A percentile compares a stretch with the other conserved stretches of the same genome.
Conservation (phyloP, 2,797 vertebrate species). For the Chlorospingus semifuscus region DNA sequence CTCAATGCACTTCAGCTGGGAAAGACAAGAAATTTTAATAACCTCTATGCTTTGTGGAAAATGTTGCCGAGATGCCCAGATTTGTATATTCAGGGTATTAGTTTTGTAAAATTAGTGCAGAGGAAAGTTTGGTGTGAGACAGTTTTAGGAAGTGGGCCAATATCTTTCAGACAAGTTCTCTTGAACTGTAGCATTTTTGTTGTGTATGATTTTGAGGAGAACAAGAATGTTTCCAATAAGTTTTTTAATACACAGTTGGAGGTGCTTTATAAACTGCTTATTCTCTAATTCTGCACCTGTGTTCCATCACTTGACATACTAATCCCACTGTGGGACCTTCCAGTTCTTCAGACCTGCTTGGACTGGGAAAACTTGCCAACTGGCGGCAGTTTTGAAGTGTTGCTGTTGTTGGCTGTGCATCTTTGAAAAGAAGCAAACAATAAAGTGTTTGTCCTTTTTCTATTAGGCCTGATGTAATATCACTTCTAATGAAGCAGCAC, state of each 20-base stretch:
- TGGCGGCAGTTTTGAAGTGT: not conserved
- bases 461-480: not conserved
- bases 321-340: not conserved
- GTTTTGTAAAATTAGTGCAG: constrained; percentile 3
- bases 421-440: not conserved
- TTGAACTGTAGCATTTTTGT: not conserved
- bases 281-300: not conserved
- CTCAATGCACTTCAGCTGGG: not conserved
- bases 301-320: not conserved
- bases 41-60: not conserved
- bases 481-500: not conserved
- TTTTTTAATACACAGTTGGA: not conserved
- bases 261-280: not conserved
- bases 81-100: not conserved
- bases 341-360: not conserved
- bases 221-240: not conserved
- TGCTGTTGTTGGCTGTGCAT: not conserved
- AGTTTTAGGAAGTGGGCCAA: not conserved
- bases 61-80: constrained; percentile 23
- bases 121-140: not conserved
- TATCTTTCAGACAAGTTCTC: not conserved
- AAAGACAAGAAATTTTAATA: not conserved
- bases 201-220: not conserved
- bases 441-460: not conserved
- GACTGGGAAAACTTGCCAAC: not conserved